Base-by-base conservation (phyloP, 2,888 invertebrate species). In the Tribolium freemani region DNA sequence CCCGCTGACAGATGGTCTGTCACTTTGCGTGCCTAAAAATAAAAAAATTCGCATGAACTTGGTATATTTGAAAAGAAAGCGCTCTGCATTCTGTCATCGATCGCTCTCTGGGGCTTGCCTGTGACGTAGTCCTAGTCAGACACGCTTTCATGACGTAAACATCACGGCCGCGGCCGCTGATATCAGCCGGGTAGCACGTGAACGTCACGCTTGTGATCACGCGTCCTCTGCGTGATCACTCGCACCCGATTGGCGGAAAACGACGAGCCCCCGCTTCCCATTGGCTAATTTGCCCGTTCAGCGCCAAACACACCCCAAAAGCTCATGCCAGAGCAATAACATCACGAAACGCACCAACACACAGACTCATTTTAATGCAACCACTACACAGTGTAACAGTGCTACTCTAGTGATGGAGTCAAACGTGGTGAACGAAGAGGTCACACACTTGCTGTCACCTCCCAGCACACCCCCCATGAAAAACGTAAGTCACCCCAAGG, bases 141-240 rank as follows among this genome's bases (percentile, higher is more conserved):
- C 84, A 86, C 89, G 85, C 84, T 80, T 78, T 77, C 77, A 80
- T 89, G 89, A 90, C 90, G 89, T 89, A 88, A 89, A 84, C 89
- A 89, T 90, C 91, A 91, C 91, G 91, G 88, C 87, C 88, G 87
- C 86, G 86, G 83, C 85, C 86, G 88, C 88, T 86, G 87, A 86
- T 86, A 91, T 91, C 93, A 94, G 91, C 89, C 91, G 87, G 87
- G 87, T 92, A 90, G 90, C 95, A 95, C 94, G 95, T 95, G 95
- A 94, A 93, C 91, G 91, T 85, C 92, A 91, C 90, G 91, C 91
- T 88, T 87, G 83, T 87, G 89, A 90, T 89, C 95, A 95, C 93
- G 94, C 93, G 89, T 88, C 86, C 87, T 87, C 88, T 90, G 93
- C 91, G 91, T 95, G 95, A 91, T 90, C 89, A 84, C 84, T 66